These are phyloP conservation scores for Sebastes dallii DNA, from an alignment of 2,797 vertebrate species.

Conservation along the genomic window DNA sequence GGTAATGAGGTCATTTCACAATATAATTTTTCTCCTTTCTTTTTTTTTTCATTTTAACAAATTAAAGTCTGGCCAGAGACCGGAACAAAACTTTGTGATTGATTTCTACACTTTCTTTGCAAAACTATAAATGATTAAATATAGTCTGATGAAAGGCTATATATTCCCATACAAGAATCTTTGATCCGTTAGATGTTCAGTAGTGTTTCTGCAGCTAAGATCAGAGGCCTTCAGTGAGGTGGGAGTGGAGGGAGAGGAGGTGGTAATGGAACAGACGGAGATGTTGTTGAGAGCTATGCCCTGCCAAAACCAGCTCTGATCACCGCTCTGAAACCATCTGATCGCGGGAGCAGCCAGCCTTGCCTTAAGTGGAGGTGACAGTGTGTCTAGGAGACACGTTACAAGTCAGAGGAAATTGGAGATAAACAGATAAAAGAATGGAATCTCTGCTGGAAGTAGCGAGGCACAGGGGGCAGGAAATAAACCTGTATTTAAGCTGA, in stretches of 20 bases:
- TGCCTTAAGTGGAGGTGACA: constrained; percentile 78
- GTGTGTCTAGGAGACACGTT: constrained; percentile 80
- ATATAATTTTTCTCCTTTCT: constrained; percentile 76
- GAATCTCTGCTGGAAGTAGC: constrained; percentile 79
- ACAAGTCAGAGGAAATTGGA: constrained; percentile 83
- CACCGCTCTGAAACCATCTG: constrained; percentile 65
- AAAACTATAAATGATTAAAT: constrained; percentile 6
- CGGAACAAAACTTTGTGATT: constrained; percentile 55
- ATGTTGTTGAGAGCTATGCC: constrained; percentile 57
- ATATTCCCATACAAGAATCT: constrained; percentile 26
- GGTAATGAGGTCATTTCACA: constrained; percentile 86
- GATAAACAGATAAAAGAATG: constrained; percentile 84
- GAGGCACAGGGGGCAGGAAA: constrained; percentile 85
- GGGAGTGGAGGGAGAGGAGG: constrained; percentile 40
- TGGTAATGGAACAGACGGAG: constrained; percentile 57
- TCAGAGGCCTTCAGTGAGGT: constrained; percentile 15
- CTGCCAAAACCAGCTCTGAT: constrained; percentile 71
- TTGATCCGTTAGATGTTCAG: constrained; percentile 13
- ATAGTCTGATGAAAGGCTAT: not conserved
- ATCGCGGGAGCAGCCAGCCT: constrained; percentile 49
- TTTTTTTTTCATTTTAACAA: constrained; percentile 68
- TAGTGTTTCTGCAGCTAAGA: constrained; percentile 30
- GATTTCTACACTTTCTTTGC: constrained; percentile 3
- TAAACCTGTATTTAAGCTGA: constrained; percentile 87
- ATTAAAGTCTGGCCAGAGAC: constrained; percentile 72